These are phyloP conservation scores for Cheilosia pagana DNA, from an alignment of 2,888 invertebrate genomes.

Conservation along the genomic window DNA sequence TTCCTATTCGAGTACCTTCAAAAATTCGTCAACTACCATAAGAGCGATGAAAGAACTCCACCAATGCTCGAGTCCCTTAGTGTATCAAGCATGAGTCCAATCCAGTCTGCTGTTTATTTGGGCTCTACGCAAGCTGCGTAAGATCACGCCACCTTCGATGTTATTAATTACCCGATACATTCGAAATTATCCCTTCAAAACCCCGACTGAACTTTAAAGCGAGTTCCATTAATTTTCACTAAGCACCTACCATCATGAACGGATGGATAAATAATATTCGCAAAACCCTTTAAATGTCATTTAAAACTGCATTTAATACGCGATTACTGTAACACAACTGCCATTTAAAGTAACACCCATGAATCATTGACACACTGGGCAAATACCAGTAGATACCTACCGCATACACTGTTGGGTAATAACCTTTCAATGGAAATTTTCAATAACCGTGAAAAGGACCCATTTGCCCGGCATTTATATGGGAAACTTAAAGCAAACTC, in stretches of 20 bases:
- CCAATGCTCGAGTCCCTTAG: too few relatives aligned
- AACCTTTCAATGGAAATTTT: slow-evolving; percentile 40
- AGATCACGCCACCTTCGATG: too few relatives aligned
- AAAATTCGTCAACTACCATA: too few relatives aligned
- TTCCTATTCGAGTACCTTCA: too few relatives aligned
- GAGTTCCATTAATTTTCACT: neutral
- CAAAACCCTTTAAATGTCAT: slow-evolving; percentile 9
- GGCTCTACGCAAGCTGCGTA: too few relatives aligned
- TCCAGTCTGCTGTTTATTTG: too few relatives aligned
- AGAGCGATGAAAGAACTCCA: too few relatives aligned
- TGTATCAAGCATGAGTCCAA: too few relatives aligned
- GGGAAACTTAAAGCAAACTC: slow-evolving; percentile 8
- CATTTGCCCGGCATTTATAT: slow-evolving; percentile 17
- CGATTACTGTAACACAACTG: slow-evolving; percentile 13
- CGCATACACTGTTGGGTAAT: slow-evolving; percentile 29
- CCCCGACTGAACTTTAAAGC: too few relatives aligned
- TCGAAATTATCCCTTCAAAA: too few relatives aligned
- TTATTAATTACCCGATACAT: too few relatives aligned
- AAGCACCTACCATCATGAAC: neutral
- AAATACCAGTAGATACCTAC: neutral
- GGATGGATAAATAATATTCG: neutral
- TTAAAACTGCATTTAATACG: slow-evolving; percentile 14
- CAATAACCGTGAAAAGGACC: slow-evolving; percentile 40
- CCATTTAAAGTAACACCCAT: slow-evolving; percentile 24
- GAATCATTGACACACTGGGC: slow-evolving; percentile 13